Evolutionary conservation across 2,797 vertebrate genomes (phyloP).

Genomic region (Peromyscus nudipes): DNA sequence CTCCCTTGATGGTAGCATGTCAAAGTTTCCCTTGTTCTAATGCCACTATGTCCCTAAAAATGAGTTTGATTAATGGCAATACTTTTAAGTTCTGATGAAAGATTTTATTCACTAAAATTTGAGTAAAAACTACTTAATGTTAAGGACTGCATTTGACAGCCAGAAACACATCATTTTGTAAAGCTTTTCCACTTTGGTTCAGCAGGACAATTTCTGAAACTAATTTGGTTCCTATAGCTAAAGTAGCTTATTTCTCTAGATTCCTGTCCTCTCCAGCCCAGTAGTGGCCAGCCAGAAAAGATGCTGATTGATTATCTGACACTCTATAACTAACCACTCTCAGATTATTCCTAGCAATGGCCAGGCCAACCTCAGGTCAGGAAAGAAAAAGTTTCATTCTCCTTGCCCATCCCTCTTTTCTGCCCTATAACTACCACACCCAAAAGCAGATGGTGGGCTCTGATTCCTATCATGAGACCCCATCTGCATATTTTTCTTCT

Average conservation of each 20-base stretch:
- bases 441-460: neutral
- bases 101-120: neutral
- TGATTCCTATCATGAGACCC: neutral
- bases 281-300: neutral
- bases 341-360: neutral
- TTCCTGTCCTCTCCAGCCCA: neutral
- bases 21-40: constrained; percentile 6
- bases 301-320: neutral
- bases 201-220: neutral
- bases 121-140: neutral
- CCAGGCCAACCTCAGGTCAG: neutral
- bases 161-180: neutral
- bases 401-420: neutral
- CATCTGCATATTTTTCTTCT: neutral
- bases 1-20: fast-evolving
- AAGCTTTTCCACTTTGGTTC: neutral
- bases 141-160: neutral
- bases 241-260: neutral
- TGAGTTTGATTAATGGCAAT: neutral
- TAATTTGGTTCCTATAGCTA: neutral
- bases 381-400: neutral
- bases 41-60: neutral
- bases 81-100: constrained; percentile 5
- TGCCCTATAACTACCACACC: neutral
- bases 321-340: neutral